Evolutionary conservation across 2,113 vertebrate genomes (phyloP), one percentile per base, ranked within the genome.

Genomic region (Rostratula benghalensis): DNA sequence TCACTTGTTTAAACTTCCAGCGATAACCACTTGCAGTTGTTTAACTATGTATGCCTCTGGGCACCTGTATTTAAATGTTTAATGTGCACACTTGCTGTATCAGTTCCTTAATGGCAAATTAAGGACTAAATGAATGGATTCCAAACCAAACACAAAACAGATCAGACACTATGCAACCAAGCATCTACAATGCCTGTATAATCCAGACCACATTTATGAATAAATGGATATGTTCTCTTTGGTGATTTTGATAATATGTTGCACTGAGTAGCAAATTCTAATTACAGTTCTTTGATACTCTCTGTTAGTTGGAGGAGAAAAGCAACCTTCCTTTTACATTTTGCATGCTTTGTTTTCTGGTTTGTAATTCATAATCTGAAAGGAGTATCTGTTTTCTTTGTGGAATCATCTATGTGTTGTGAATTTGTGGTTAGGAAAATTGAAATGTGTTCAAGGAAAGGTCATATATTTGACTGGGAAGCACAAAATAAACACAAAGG

Each of bases 91-190:
- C 89, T 93, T 94, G 96, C 81, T 86, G 73, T 96, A 94, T 93
- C 90, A 75, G 95, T 96, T 96, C 89, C 89, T 95, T 95, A 96
- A 94, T 93, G 90, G 95, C 93, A 96, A 95, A 92, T 97, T 95
- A 96, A 92, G 91, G 87, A 65, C 91, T 64, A 92, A 91, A 85
- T 76, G 91, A 95, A 91, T 76, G 78, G 84, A 95, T 95, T 96
- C 94, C 95, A 96, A 95, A 54, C 70, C 92, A 95, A 97, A 97
- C 93, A 82, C 51, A 93, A 95, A 95, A 28, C 93, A 95, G 89
- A 94, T 83, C 75, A 92, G 87, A 89, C 83, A 79, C 83, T 61
- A 24, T 71, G 61, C 54, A 90, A 73, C 83, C 83, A 56, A 83
- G 70, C 86, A 69, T 88, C 83, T 80, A 60, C 89, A 73, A n/a